A percentile compares a stretch with the other conserved stretches of the same genome.
Evolutionary conservation across 2,113 vertebrate genomes (phyloP).

Genomic region (Morone chrysops): DNA sequence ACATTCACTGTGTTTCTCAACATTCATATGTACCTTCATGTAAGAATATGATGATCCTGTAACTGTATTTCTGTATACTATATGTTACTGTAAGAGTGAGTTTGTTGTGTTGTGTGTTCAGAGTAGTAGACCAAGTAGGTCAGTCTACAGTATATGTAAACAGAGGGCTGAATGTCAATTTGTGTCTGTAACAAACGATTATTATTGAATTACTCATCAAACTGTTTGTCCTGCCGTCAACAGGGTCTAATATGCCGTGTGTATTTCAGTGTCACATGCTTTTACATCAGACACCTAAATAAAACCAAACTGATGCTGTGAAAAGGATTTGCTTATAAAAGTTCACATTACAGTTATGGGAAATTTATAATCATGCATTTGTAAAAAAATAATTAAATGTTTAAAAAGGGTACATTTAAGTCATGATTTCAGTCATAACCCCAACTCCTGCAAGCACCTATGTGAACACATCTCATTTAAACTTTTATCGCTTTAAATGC

Average conservation of each 20-base stretch:
- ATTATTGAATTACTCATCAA: slow-evolving; percentile 18
- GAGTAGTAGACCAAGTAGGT: slow-evolving; percentile 5
- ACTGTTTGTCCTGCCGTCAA: slow-evolving; percentile 32
- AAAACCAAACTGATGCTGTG: background rate
- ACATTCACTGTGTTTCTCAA: background rate
- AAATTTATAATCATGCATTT: background rate
- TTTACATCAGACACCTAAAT: background rate
- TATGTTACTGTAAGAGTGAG: background rate
- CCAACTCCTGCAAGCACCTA: background rate
- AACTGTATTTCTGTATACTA: background rate
- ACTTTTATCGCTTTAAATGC: background rate
- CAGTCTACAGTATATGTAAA: slow-evolving; percentile 1
- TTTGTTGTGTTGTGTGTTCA: background rate
- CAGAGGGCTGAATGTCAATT: background rate
- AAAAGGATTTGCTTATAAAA: background rate
- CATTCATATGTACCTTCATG: background rate
- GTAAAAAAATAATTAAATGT: background rate
- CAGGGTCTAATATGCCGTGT: background rate
- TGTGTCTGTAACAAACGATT: slow-evolving; percentile 1
- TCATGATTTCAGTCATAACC: background rate
- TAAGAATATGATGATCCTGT: background rate
- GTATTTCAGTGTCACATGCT: background rate
- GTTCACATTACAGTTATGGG: background rate
- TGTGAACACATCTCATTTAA: background rate
- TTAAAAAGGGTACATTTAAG: background rate